These are phyloP conservation scores for Branchipolynoe longqiensis DNA, from an alignment of 2,888 invertebrate species.

Conservation along the genomic window DNA sequence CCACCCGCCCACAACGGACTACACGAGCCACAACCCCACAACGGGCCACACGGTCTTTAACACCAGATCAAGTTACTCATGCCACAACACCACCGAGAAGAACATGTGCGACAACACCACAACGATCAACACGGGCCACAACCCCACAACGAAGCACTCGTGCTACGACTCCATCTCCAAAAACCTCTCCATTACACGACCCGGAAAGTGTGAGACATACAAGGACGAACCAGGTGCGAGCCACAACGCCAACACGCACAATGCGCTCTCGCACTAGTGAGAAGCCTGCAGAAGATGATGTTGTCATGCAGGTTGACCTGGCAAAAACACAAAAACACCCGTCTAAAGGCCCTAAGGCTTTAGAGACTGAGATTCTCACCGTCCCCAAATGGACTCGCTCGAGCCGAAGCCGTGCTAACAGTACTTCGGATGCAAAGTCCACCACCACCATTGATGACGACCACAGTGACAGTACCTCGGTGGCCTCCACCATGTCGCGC, in stretches of 20 bases:
- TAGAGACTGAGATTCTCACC: background rate
- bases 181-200: too few relatives aligned
- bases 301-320: slow-evolving; percentile 20
- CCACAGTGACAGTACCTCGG: background rate
- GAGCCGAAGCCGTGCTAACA: background rate
- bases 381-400: background rate
- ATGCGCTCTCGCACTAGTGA: background rate
- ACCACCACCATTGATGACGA: slow-evolving; percentile 24
- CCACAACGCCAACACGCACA: background rate
- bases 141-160: too few relatives aligned
- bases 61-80: too few relatives aligned
- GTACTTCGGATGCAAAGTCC: slow-evolving; percentile 23
- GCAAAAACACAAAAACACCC: background rate
- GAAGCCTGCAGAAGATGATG: slow-evolving; percentile 15
- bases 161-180: too few relatives aligned
- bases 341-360: background rate
- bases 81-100: background rate
- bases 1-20: too few relatives aligned
- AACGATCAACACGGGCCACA: too few relatives aligned
- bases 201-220: too few relatives aligned
- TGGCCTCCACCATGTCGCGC: slow-evolving; percentile 26
- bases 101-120: slow-evolving; percentile 11
- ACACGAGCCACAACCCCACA: too few relatives aligned
- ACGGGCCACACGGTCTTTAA: too few relatives aligned
- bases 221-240: too few relatives aligned